These are phyloP conservation scores for Chironomus tepperi DNA, from an alignment of 1,140 invertebrate genomes.

Conservation along the genomic window DNA sequence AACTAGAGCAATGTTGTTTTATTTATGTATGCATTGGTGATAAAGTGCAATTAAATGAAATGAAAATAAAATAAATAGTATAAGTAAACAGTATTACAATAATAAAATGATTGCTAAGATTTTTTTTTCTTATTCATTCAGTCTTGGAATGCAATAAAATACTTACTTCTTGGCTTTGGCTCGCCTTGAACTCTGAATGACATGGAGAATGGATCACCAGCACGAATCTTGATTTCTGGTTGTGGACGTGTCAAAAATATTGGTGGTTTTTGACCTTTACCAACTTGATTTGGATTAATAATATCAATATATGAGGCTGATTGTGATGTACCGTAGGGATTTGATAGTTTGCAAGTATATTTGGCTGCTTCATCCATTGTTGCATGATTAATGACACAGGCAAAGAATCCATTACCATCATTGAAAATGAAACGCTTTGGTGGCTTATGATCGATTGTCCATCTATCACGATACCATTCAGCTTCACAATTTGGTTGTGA, in stretches of 20 bases:
- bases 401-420: slow-evolving; percentile 78
- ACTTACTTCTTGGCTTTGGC: slow-evolving; percentile 71
- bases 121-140: no score
- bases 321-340: slow-evolving; percentile 66
- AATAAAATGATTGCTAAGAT: not conserved
- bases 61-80: slow-evolving; percentile 17
- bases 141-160: no score
- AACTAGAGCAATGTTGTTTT: slow-evolving; percentile 47
- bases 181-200: slow-evolving; percentile 69
- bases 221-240: slow-evolving; percentile 58
- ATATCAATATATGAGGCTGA: slow-evolving; percentile 59
- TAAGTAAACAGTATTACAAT: not conserved
- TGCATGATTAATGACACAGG: slow-evolving; percentile 55
- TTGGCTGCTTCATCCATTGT: slow-evolving; percentile 78
- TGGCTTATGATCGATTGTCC: slow-evolving; percentile 45
- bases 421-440: slow-evolving; percentile 60
- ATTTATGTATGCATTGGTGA: slow-evolving; percentile 17
- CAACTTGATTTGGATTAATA: slow-evolving; percentile 43
- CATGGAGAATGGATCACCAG: slow-evolving; percentile 69
- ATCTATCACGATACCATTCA: slow-evolving; percentile 59
- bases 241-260: slow-evolving; percentile 69
- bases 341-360: slow-evolving; percentile 76
- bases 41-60: slow-evolving; percentile 19
- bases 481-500: slow-evolving; percentile 60
- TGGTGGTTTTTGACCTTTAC: slow-evolving; percentile 61